Conservation (phyloP, 2,797 vertebrate genomes). For the Platyrinchus mystaceus region DNA sequence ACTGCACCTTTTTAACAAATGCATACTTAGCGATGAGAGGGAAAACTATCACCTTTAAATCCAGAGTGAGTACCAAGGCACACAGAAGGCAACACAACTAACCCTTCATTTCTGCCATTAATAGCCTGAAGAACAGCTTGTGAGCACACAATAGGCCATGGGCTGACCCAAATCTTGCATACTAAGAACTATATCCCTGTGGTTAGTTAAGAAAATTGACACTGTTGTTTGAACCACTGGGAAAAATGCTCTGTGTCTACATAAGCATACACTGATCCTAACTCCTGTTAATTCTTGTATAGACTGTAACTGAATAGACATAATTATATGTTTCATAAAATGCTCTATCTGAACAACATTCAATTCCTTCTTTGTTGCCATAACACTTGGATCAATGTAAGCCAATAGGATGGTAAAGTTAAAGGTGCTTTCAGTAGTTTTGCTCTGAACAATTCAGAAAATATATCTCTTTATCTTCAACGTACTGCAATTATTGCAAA, state of each 20-base stretch:
- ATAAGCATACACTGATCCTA: neutral
- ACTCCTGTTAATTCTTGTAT: neutral
- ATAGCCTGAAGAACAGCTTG: constrained; percentile 10
- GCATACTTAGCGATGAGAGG: neutral
- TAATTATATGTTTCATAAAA: neutral
- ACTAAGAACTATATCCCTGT: neutral
- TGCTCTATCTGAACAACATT: neutral
- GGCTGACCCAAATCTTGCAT: neutral
- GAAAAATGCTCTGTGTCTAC: neutral
- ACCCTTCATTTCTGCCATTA: neutral
- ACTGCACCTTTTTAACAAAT: neutral
- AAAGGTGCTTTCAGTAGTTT: neutral
- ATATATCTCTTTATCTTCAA: fast-evolving
- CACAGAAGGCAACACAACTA: neutral
- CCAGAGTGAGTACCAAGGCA: neutral
- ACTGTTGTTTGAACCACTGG: neutral
- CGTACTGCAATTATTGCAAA: neutral
- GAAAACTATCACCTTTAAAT: neutral
- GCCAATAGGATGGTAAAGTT: neutral
- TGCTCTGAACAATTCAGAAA: neutral
- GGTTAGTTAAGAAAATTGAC: neutral
- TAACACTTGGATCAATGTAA: neutral
- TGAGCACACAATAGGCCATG: neutral
- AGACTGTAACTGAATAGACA: neutral
- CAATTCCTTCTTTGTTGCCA: neutral